Evolutionary conservation across 2,113 vertebrate species (phyloP).

Genomic region (Todiramphus chloris): DNA sequence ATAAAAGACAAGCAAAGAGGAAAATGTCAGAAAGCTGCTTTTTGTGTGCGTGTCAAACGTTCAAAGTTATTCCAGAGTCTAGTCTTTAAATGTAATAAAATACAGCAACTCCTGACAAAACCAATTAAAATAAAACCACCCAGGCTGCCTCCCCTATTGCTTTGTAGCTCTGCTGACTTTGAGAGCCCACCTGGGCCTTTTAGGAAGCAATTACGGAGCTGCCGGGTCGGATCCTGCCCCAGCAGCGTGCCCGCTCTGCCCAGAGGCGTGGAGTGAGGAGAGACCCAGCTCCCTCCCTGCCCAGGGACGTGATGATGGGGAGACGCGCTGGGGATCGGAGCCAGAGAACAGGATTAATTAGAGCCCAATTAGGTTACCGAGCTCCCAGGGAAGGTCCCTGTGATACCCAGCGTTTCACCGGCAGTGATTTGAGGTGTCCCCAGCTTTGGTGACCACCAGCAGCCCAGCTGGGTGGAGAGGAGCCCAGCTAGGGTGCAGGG

Average conservation of each 20-base stretch:
- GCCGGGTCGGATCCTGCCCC: background rate
- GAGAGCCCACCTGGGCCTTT: conserved; percentile 59
- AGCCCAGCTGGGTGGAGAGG: background rate
- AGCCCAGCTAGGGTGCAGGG: background rate
- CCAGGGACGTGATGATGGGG: rapidly evolving
- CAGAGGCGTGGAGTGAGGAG: background rate
- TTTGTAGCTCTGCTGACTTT: background rate
- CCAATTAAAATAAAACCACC: conserved; percentile 12
- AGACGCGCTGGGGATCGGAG: background rate
- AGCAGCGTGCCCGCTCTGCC: rapidly evolving
- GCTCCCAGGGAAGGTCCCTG: background rate
- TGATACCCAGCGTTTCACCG: background rate
- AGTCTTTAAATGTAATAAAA: conserved; percentile 37
- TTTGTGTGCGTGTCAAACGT: conserved; percentile 54
- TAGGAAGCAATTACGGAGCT: conserved; percentile 5
- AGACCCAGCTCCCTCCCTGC: background rate
- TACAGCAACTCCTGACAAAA: conserved; percentile 28
- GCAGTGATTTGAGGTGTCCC: background rate
- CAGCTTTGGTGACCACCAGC: background rate
- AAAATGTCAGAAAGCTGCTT: conserved; percentile 68
- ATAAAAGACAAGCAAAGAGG: conserved; percentile 65
- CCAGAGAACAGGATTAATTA: background rate
- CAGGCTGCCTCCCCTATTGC: conserved; percentile 3
- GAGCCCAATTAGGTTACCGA: background rate
- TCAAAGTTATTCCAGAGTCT: conserved; percentile 57